These are phyloP conservation scores for Hypanus sabinus DNA, from an alignment of 2,113 vertebrate species.

Conservation along the genomic window DNA sequence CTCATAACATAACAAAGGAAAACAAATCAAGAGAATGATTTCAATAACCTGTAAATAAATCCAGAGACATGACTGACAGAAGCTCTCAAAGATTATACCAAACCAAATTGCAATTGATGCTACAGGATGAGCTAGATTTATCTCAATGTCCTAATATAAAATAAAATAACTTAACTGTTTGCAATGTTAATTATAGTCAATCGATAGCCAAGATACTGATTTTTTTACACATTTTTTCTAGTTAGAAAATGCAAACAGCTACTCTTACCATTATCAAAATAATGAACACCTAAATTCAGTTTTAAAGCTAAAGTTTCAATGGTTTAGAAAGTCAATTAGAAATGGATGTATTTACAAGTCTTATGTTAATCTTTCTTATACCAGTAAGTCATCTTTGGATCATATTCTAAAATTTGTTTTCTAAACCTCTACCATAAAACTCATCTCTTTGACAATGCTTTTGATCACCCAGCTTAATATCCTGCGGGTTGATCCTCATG, in stretches of 20 bases:
- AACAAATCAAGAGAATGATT: too few species aligned
- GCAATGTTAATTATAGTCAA: too few species aligned
- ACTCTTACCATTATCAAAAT: background rate
- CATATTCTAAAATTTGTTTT: background rate
- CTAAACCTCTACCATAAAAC: background rate
- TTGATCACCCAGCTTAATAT: background rate
- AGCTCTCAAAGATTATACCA: too few species aligned
- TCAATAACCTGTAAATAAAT: too few species aligned
- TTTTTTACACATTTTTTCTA: background rate
- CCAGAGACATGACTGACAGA: too few species aligned
- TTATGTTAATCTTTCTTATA: background rate
- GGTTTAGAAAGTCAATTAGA: background rate
- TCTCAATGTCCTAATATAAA: too few species aligned
- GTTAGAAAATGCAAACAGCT: background rate
- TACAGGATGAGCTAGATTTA: too few species aligned
- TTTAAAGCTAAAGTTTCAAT: background rate
- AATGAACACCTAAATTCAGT: background rate
- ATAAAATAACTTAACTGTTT: too few species aligned
- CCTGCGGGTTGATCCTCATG: background rate
- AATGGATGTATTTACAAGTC: background rate
- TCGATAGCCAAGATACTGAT: background rate
- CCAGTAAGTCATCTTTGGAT: background rate
- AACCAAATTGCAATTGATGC: too few species aligned
- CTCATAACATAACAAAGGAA: background rate
- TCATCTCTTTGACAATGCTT: background rate